These are phyloP conservation scores for Megamerina dolium DNA, from an alignment of 2,888 invertebrate species.

Conservation along the genomic window DNA sequence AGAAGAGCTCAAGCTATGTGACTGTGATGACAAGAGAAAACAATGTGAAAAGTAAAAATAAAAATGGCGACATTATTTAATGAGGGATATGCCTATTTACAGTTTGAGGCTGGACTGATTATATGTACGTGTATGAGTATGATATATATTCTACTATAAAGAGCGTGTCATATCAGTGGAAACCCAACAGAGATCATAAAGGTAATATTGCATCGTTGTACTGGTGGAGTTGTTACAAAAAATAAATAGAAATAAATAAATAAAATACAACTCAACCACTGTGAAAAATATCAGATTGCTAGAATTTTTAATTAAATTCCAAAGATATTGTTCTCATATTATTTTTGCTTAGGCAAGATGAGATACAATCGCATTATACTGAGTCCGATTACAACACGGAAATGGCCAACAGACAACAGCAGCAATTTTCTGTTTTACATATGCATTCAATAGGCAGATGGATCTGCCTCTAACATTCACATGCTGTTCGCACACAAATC, in stretches of 20 bases:
- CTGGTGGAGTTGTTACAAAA: neutral
- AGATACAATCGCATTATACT: too few relatives aligned
- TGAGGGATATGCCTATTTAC: constrained; percentile 35
- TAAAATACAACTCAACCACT: constrained; percentile 3
- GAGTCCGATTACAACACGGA: too few relatives aligned
- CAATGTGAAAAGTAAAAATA: constrained; percentile 24
- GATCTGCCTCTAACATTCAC: constrained; percentile 3
- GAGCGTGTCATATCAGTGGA: too few relatives aligned
- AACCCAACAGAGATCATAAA: too few relatives aligned
- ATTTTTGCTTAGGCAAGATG: too few relatives aligned
- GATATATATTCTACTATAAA: too few relatives aligned
- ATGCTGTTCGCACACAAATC: constrained; percentile 8
- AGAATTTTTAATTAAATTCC: too few relatives aligned
- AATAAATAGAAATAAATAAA: constrained; percentile 1
- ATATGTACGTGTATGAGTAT: too few relatives aligned
- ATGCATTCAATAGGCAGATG: constrained; percentile 5
- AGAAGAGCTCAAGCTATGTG: too few relatives aligned
- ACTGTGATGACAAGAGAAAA: constrained; percentile 13
- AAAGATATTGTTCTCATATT: too few relatives aligned
- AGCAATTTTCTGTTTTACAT: neutral
- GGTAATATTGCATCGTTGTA: too few relatives aligned
- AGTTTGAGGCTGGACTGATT: constrained; percentile 31
- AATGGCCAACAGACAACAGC: neutral
- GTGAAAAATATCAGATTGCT: constrained; percentile 4
- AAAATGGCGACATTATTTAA: constrained; percentile 44